Base-by-base conservation (phyloP, 2,797 vertebrate genomes). In the Mustela erminea region DNA sequence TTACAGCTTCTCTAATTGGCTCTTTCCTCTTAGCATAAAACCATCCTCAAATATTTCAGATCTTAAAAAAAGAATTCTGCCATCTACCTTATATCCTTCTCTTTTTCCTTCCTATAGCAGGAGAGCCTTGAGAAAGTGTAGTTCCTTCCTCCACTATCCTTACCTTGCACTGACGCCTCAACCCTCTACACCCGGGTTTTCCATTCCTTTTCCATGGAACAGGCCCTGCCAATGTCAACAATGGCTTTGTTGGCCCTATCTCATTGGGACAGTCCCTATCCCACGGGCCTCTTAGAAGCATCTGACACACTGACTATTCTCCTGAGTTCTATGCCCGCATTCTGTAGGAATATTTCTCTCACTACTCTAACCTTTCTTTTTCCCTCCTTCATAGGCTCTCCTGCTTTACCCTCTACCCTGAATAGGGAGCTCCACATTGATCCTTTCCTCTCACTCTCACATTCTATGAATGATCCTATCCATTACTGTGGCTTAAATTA, bases 31-130 rank as follows among this genome's bases (percentile, higher is more conserved):
- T 66, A 86, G 82, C 46, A 92, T 75, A 68, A 95, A 95, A 68
- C 14, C n/a, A 83, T 10, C 41, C 81, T 87, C 49, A 94, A 95
- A 82, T 83, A 90, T 38, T 87, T 95, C 35, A 77, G 68, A 96
- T 85, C 64, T 80, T 72, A 49, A 94, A 96, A 66, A 68, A 66
- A 77, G 23, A 86, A 75, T 66, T 60, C 20, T 85, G 62, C 11
- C 64, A 75, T 68, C 27, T 93, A 64, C 11, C 27, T 89, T 78
- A 74, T 15, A 7, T 64, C 41, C 81, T 38, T 80, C 25, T 85
- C 43, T 41, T 95, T 97, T 89, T 72, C 88, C 77, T 84, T 95
- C 60, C 43, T n/a, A 27, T 32, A 70, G 27, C 72, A 75, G 66
- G 17, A 81, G 5, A 72, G 41, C 18, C 70, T 93, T 95, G 49